These are phyloP conservation scores for Lysandra coridon DNA, from an alignment of 2,888 invertebrate species.

Conservation along the genomic window DNA sequence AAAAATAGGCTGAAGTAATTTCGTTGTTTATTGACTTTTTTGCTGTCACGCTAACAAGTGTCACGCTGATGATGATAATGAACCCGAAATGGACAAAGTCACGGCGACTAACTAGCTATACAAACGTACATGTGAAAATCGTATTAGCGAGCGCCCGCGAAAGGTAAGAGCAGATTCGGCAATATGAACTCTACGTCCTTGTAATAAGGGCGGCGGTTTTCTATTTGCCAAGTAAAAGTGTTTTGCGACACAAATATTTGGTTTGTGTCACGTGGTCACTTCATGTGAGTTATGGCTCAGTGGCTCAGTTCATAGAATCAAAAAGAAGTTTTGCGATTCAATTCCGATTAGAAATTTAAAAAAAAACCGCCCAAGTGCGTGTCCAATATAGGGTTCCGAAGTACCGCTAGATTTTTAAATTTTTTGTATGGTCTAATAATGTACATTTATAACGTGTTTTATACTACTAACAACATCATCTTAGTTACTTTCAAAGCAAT, in stretches of 20 bases:
- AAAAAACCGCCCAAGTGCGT: too few relatives aligned
- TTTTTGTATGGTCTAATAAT: too few relatives aligned
- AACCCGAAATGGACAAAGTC: slow-evolving; percentile 4
- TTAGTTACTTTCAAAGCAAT: too few relatives aligned
- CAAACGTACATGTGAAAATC: slow-evolving; percentile 18
- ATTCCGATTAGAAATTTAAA: neutral
- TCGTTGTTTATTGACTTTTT: neutral
- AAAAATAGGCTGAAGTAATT: too few relatives aligned
- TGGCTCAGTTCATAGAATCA: neutral
- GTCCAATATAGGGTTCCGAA: too few relatives aligned
- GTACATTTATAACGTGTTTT: too few relatives aligned
- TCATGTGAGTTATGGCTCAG: neutral
- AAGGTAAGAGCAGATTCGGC: slow-evolving; percentile 57
- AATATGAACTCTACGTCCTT: slow-evolving; percentile 45
- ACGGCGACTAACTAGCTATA: neutral
- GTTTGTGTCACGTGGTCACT: neutral
- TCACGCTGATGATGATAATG: neutral
- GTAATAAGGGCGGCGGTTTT: slow-evolving; percentile 45
- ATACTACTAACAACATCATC: too few relatives aligned
- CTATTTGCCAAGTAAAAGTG: slow-evolving; percentile 69
- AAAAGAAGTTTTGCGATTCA: neutral
- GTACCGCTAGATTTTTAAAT: too few relatives aligned
- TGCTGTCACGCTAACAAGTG: neutral
- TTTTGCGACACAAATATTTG: slow-evolving; percentile 26
- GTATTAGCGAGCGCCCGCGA: slow-evolving; percentile 55